Percentiles rank a stretch among this genome's conserved stretches.
Conservation (phyloP, 2,113 vertebrate species). For the Brevimyrus niger region DNA sequence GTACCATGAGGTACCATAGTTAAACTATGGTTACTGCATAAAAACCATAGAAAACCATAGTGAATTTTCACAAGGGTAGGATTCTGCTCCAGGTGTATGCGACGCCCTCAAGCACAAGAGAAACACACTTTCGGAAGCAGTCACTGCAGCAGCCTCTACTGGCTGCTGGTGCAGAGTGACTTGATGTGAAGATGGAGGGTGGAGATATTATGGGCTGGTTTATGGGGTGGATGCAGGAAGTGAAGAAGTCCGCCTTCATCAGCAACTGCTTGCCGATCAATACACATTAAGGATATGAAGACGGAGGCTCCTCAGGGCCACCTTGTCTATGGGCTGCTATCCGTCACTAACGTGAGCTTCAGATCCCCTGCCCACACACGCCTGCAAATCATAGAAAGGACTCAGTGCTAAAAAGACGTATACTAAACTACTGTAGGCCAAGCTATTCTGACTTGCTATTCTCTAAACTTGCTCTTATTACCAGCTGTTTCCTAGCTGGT, state of each 20-base stretch:
- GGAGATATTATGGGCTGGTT: background rate
- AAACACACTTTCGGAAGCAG: background rate
- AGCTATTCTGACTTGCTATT: background rate
- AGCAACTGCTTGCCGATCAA: conserved; percentile 14
- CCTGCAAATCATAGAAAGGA: background rate
- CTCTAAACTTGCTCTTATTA: background rate
- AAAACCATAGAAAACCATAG: too few relatives aligned
- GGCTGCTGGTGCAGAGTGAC: background rate
- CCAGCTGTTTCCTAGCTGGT: background rate
- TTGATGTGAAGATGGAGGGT: background rate
- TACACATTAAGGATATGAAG: conserved; percentile 17
- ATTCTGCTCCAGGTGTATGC: background rate
- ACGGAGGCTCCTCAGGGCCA: background rate
- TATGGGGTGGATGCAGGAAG: background rate
- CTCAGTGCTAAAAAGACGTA: background rate
- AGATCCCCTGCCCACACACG: background rate
- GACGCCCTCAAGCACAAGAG: background rate
- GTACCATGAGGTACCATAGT: too few relatives aligned
- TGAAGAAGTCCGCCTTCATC: background rate
- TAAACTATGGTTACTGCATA: too few relatives aligned
- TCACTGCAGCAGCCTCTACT: background rate
- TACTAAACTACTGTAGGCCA: background rate
- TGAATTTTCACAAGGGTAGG: background rate
- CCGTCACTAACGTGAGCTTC: background rate
- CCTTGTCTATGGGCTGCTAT: background rate